A percentile compares a stretch with the other conserved stretches of the same genome.
phyloP scores from a whole-genome alignment of 2,113 vertebrate genomes.

The Clarias gariepinus region DNA sequence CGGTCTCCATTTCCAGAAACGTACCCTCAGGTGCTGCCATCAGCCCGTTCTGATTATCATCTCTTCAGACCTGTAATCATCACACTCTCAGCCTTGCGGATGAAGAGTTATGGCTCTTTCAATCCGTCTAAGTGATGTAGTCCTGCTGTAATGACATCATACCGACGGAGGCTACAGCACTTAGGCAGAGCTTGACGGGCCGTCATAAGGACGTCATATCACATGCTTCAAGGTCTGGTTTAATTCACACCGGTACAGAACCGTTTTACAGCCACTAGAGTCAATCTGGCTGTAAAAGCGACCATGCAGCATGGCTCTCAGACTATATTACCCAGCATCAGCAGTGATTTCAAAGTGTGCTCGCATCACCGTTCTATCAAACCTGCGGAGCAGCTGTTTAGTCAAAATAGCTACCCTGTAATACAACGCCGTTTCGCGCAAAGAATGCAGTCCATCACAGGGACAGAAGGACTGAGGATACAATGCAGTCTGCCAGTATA shows the following conservation, averaged over 20 bases:
- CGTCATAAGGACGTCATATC: slow-evolving; percentile 2
- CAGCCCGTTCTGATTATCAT: slow-evolving; percentile 12
- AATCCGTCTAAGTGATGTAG: slow-evolving; percentile 26
- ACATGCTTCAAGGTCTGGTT: slow-evolving; percentile 2
- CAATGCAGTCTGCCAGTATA: slow-evolving; percentile 2
- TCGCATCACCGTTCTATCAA: slow-evolving; percentile 6
- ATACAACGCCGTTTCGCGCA: slow-evolving; percentile 8
- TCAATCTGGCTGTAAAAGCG: background rate
- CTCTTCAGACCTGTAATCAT: slow-evolving; percentile 26
- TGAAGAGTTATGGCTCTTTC: slow-evolving; percentile 24
- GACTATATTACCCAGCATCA: slow-evolving; percentile 13
- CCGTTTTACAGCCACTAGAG: slow-evolving; percentile 13
- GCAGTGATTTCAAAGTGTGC: background rate
- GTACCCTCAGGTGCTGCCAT: slow-evolving; percentile 29
- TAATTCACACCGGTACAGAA: slow-evolving; percentile 15
- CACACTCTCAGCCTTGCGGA: slow-evolving; percentile 25
- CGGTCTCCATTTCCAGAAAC: background rate
- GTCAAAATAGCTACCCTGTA: slow-evolving; percentile 22
- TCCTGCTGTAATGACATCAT: slow-evolving; percentile 30
- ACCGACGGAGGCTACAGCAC: slow-evolving; percentile 6
- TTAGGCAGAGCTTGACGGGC: slow-evolving; percentile 9
- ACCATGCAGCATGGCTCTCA: background rate
- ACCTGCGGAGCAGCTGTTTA: slow-evolving; percentile 22
- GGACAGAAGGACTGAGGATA: background rate
- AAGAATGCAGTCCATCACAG: background rate